Conservation (phyloP, 2,113 vertebrate species). For the Aphyosemion australe region DNA sequence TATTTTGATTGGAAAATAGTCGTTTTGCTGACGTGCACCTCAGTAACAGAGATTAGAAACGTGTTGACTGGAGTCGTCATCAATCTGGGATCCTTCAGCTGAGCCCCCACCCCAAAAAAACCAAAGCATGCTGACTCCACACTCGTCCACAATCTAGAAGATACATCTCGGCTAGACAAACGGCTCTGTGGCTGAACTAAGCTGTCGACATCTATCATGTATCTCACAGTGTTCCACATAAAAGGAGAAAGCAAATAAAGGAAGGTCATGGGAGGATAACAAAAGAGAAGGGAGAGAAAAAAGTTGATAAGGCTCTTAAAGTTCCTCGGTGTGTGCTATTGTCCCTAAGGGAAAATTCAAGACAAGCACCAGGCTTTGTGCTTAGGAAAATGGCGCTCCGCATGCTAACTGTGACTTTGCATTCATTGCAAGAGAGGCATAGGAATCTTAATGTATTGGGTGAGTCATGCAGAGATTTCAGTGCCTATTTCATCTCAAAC, state of each 20-base stretch:
- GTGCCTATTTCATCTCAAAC: slow-evolving; percentile 34
- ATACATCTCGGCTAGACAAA: slow-evolving; percentile 50
- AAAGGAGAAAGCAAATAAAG: slow-evolving; percentile 4
- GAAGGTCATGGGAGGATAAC: slow-evolving; percentile 53
- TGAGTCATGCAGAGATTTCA: slow-evolving; percentile 68
- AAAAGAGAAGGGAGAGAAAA: slow-evolving; percentile 3
- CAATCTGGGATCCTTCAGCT: slow-evolving; percentile 33
- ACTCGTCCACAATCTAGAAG: slow-evolving; percentile 27
- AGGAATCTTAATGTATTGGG: slow-evolving; percentile 59
- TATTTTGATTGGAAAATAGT: slow-evolving; percentile 50
- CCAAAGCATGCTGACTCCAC: slow-evolving; percentile 42
- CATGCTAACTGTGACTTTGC: slow-evolving; percentile 74
- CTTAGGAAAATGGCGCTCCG: slow-evolving; percentile 55
- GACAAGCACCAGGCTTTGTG: slow-evolving; percentile 56
- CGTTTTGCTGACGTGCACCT: slow-evolving; percentile 53
- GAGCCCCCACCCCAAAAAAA: slow-evolving; percentile 24
- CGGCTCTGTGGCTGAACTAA: slow-evolving; percentile 52
- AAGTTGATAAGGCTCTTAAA: slow-evolving; percentile 45
- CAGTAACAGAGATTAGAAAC: slow-evolving; percentile 57
- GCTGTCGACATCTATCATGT: slow-evolving; percentile 44
- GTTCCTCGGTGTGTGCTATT: slow-evolving; percentile 60
- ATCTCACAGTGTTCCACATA: slow-evolving; percentile 45
- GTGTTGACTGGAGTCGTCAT: slow-evolving; percentile 54
- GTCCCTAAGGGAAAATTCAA: slow-evolving; percentile 64
- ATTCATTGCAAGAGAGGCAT: slow-evolving; percentile 65